Evolutionary conservation across 2,888 invertebrate species (phyloP).

Genomic region (Pediacus dermestoides): DNA sequence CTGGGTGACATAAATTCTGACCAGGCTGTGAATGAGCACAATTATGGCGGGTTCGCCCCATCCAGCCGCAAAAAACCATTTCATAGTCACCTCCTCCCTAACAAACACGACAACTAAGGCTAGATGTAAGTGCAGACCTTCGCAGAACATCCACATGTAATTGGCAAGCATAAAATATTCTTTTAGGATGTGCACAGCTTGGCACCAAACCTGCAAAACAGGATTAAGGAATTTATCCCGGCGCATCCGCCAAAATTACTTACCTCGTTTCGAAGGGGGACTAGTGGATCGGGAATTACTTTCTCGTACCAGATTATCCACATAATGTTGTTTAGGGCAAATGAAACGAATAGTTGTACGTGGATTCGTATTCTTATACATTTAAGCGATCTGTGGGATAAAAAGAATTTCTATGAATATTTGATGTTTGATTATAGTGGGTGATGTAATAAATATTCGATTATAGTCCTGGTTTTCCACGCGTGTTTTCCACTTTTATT

Average conservation of each 20-base stretch:
- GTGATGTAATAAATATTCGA: too few species aligned
- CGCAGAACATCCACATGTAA: conserved; percentile 85
- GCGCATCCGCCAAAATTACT: conserved; percentile 25
- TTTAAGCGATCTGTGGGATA: conserved; percentile 43
- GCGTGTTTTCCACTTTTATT: too few species aligned
- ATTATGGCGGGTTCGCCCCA: conserved; percentile 63
- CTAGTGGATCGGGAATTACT: conserved; percentile 57
- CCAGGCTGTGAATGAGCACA: conserved; percentile 49
- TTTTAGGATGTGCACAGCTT: conserved; percentile 60
- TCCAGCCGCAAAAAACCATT: conserved; percentile 64
- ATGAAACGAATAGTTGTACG: conserved; percentile 70
- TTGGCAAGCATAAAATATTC: conserved; percentile 74
- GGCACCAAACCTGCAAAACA: conserved; percentile 64
- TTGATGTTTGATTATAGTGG: too few species aligned
- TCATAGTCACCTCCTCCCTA: conserved; percentile 66
- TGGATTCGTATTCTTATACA: conserved; percentile 75
- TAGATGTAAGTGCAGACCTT: conserved; percentile 71
- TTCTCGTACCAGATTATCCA: conserved; percentile 75
- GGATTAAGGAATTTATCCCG: background rate
- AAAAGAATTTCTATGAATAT: background rate
- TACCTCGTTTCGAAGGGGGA: conserved; percentile 61
- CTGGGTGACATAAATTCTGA: conserved; percentile 48
- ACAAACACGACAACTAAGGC: conserved; percentile 75
- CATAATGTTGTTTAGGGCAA: conserved; percentile 68
- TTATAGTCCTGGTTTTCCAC: too few species aligned